Evolutionary conservation across 2,113 vertebrate genomes (phyloP).

Genomic region (Bos indicus): DNA sequence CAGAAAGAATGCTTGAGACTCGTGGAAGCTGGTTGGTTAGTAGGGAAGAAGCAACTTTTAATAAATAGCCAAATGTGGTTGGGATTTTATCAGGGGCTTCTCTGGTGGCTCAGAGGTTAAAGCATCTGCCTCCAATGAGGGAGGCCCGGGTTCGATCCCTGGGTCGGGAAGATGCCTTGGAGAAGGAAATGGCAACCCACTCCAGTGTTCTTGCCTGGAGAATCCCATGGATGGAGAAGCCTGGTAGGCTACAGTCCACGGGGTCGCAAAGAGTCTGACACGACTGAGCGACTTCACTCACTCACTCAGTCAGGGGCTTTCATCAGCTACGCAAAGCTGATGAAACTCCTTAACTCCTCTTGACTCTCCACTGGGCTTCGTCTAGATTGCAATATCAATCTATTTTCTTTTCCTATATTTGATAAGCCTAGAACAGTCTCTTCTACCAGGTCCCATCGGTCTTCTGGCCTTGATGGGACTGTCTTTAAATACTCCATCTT

Average conservation of each 20-base stretch:
- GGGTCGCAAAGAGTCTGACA: too few relatives aligned
- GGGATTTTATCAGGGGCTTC: slow-evolving; percentile 18
- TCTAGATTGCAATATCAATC: neutral
- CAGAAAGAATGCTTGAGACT: slow-evolving; percentile 60
- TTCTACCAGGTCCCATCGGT: neutral
- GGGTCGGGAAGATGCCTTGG: too few relatives aligned
- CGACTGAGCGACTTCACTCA: too few relatives aligned
- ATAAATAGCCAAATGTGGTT: slow-evolving; percentile 1
- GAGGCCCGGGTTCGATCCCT: too few relatives aligned
- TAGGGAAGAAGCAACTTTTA: slow-evolving; percentile 30
- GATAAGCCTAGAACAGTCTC: neutral
- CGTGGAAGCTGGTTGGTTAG: slow-evolving; percentile 1
- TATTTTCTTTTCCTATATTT: neutral
- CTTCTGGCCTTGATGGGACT: neutral
- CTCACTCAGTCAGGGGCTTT: neutral
- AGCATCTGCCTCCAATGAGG: too few relatives aligned
- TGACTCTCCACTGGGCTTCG: neutral
- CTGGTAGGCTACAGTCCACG: too few relatives aligned
- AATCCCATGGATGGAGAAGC: too few relatives aligned
- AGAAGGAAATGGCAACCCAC: too few relatives aligned
- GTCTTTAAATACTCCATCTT: neutral
- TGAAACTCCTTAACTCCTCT: neutral
- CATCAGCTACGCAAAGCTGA: neutral
- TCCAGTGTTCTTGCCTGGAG: too few relatives aligned
- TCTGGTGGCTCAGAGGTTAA: too few relatives aligned